phyloP scores from a whole-genome alignment of 2,888 invertebrate species.

The Acrocyrtus sp. region DNA sequence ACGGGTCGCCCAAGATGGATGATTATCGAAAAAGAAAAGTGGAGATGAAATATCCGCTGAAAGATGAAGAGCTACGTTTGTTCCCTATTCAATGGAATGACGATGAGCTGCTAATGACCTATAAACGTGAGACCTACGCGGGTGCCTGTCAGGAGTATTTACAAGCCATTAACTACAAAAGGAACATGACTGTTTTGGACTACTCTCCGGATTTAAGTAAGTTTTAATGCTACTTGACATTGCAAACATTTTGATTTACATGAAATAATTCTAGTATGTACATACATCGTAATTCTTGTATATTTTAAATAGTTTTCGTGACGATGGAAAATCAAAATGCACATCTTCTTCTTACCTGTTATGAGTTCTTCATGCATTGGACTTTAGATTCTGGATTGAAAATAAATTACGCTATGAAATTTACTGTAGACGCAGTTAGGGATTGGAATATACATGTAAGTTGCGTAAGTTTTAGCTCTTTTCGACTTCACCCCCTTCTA shows the following conservation, averaged over 20 bases:
- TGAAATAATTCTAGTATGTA: no score
- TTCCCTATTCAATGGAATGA: constrained; percentile 14
- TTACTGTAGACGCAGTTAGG: not conserved
- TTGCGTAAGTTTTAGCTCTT: no score
- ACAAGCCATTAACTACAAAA: not conserved
- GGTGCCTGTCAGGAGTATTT: constrained; percentile 4
- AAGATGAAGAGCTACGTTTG: not conserved
- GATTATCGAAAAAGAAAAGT: not conserved
- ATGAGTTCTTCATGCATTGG: not conserved
- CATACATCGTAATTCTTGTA: no score
- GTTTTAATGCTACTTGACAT: no score
- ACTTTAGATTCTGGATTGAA: not conserved
- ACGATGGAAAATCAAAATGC: not conserved
- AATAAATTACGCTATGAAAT: not conserved
- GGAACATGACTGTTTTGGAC: no score
- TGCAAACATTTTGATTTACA: no score
- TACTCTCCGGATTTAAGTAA: no score
- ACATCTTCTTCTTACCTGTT: not conserved
- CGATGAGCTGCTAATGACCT: not conserved
- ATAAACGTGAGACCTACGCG: not conserved
- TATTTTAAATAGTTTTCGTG: not conserved
- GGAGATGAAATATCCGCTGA: no score
- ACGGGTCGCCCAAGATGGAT: not conserved
- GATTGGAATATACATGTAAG: not conserved
- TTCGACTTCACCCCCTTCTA: not conserved